Conservation (phyloP, 2,888 invertebrate species). For the Horisme vitalbata region DNA sequence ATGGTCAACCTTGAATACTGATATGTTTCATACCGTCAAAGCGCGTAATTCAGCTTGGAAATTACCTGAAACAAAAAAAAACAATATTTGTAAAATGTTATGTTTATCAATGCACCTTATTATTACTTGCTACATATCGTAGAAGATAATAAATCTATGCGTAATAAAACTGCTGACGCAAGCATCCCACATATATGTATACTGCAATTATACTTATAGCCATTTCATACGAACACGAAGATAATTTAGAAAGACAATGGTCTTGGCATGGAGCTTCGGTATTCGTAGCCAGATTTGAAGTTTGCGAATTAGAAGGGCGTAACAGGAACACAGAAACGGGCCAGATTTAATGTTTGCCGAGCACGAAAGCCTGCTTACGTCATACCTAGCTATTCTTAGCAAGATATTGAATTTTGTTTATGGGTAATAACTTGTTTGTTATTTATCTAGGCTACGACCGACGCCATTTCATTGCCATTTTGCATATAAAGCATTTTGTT, state of each 20-base stretch:
- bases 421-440: slow-evolving; percentile 9
- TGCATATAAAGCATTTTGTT: no score
- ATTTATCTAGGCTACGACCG: neutral
- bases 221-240: slow-evolving; percentile 33
- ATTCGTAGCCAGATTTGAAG: slow-evolving; percentile 46
- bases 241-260: slow-evolving; percentile 45
- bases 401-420: slow-evolving; percentile 8
- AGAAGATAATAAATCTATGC: no score
- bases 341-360: slow-evolving; percentile 40
- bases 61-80: slow-evolving; percentile 67
- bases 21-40: slow-evolving; percentile 31
- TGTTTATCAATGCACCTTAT: no score
- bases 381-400: slow-evolving; percentile 25
- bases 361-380: slow-evolving; percentile 34
- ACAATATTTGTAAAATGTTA: neutral
- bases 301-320: slow-evolving; percentile 51
- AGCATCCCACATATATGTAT: no score
- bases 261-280: slow-evolving; percentile 44
- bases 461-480: neutral
- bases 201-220: slow-evolving; percentile 20
- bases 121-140: no score
- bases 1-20: slow-evolving; percentile 49
- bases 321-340: slow-evolving; percentile 37
- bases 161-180: slow-evolving; percentile 5
- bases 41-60: slow-evolving; percentile 33